A percentile compares a stretch with the other conserved stretches of the same genome.
These are phyloP conservation scores for Scaptomyza flava DNA, from an alignment of 2,888 invertebrate genomes.

Conservation along the genomic window DNA sequence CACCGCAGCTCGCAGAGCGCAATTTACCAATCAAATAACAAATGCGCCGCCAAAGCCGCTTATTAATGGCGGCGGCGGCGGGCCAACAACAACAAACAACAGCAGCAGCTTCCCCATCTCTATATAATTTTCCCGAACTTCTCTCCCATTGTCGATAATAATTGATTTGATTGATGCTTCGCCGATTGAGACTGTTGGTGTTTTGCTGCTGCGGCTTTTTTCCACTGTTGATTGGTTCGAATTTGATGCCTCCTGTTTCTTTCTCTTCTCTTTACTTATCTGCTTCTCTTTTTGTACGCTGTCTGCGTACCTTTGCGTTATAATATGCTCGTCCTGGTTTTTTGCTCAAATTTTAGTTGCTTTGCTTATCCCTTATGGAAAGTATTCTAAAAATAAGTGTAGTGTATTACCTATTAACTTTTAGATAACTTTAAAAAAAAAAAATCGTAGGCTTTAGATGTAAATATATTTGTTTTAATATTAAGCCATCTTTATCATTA, in stretches of 20 bases:
- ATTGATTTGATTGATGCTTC: conserved; percentile 84
- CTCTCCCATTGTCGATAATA: conserved; percentile 81
- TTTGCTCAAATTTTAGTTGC: background rate
- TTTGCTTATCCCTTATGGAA: background rate
- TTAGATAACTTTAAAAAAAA: no score
- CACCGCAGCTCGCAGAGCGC: conserved; percentile 55
- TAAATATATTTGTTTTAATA: no score
- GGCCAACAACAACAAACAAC: background rate
- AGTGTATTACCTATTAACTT: no score
- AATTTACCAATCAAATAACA: conserved; percentile 83
- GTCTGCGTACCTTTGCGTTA: background rate
- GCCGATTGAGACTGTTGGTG: conserved; percentile 34
- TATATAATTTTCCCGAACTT: conserved; percentile 71
- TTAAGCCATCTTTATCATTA: no score
- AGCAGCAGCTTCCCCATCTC: conserved; percentile 7
- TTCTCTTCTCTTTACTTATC: background rate
- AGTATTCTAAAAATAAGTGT: background rate
- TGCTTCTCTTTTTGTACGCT: background rate
- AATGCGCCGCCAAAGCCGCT: conserved; percentile 75
- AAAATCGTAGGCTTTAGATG: no score
- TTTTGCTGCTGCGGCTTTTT: conserved; percentile 47
- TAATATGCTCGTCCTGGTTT: background rate
- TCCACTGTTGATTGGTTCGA: conserved; percentile 63
- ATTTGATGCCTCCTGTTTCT: conserved; percentile 24
- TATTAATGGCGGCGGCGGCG: conserved; percentile 73